Conservation (phyloP, 2,888 invertebrate species). For the Anticlea derivata region DNA sequence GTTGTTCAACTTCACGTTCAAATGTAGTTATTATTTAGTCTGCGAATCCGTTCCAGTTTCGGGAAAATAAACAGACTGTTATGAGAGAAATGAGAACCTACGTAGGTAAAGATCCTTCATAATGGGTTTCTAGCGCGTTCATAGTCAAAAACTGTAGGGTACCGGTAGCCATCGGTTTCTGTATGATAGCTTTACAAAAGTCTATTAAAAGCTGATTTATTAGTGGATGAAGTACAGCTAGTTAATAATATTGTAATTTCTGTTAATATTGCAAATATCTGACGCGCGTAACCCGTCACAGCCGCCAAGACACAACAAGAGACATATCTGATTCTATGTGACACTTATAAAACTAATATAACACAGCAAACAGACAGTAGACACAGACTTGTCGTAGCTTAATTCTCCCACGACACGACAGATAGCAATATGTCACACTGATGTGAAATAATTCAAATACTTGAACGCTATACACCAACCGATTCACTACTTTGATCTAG, state of each 20-base stretch:
- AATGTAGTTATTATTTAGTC: constrained; percentile 21
- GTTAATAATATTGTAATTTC: too few species aligned
- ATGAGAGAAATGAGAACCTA: neutral
- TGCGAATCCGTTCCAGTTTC: constrained; percentile 7
- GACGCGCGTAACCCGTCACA: constrained; percentile 6
- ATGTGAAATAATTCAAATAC: constrained; percentile 18
- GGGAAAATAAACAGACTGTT: constrained; percentile 1
- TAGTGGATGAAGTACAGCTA: too few species aligned
- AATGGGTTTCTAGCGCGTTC: too few species aligned
- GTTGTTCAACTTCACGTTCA: constrained; percentile 17
- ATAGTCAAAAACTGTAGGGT: too few species aligned
- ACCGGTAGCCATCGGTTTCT: too few species aligned
- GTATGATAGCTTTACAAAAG: too few species aligned
- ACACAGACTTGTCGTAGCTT: constrained; percentile 5
- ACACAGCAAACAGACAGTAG: constrained; percentile 11
- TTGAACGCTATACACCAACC: neutral
- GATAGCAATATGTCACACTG: constrained; percentile 19
- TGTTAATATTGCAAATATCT: constrained; percentile 5
- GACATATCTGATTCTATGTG: constrained; percentile 9
- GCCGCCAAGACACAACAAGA: neutral
- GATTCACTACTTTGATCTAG: neutral
- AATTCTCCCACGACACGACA: constrained; percentile 17
- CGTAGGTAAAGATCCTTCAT: too few species aligned
- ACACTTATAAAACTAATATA: constrained; percentile 19
- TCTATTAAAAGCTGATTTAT: too few species aligned